Evolutionary conservation across 2,113 vertebrate genomes (phyloP), one percentile per base, ranked within the genome.

Genomic region (Oreocharis arfaki): DNA sequence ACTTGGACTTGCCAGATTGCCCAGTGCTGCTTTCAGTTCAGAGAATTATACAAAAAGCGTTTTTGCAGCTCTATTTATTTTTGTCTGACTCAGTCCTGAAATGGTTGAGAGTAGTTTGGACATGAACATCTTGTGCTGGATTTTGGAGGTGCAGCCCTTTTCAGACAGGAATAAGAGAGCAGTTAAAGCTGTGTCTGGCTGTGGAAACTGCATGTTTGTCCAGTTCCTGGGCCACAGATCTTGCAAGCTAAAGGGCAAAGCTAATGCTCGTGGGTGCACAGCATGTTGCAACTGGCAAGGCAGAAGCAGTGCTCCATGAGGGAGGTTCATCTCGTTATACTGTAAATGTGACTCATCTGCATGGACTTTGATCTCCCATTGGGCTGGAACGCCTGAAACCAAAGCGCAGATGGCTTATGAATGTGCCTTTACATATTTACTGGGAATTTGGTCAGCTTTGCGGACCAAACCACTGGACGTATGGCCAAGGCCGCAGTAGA

Each of bases 281-380:
- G 77, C 96, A 14, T 35, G 95, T 90, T 84, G 64, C 24, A 68
- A 90, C 95, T 52, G 57, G 94, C 35, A 74, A 84, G 52, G 73
- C 3, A 5, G 70, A 80, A 81, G 64, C 56, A 70, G 32, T 22
- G 17, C 56, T 94, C 59, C 68, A 17, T 69, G 59, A 39, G 49
- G 71, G 55, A 69, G 46, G 59, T 88, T 93, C 94, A 73, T 60
- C 28, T 70, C 2, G 11, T 79, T 89, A 49, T 55, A 73, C 61
- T 80, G 90, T 50, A 92, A 76, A 50, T 8, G 57, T 95, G 94
- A 95, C 75, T 96, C 90, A 94, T 73, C 55, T 74, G 55, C 42
- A 12, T 0, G 13, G 46, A 69, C 90, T 88, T 96, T 95, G 90
- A 91, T 92, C 90, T 93, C 35, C 65, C 6, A 3, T 52, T 64